Percentiles rank a stretch among this genome's conserved stretches.
phyloP scores from a whole-genome alignment of 2,888 invertebrate genomes.

The Scrobipalpa atriplicella region DNA sequence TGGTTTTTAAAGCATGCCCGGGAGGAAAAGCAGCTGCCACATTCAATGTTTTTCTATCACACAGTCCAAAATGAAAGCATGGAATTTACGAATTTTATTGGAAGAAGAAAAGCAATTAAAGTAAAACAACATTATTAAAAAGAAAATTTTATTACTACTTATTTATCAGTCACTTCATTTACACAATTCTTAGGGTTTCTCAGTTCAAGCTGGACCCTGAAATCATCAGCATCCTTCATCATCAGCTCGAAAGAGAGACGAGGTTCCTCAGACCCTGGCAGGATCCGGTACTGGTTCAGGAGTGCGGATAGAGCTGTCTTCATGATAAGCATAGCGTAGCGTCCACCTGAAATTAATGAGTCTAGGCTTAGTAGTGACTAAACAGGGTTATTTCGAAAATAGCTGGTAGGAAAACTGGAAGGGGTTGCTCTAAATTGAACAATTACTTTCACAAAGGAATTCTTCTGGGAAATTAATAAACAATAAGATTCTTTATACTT shows the following conservation, averaged over 20 bases:
- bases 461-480: too few species aligned
- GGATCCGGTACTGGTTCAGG: slow-evolving; percentile 42
- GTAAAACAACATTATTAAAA: background rate
- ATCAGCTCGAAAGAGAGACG: slow-evolving; percentile 52
- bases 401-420: too few species aligned
- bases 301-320: slow-evolving; percentile 47
- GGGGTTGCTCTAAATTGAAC: too few species aligned
- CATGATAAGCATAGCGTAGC: slow-evolving; percentile 55
- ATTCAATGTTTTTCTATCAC: too few species aligned
- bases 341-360: slow-evolving; percentile 43
- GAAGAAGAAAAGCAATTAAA: background rate
- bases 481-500: too few species aligned
- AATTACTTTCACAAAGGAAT: too few species aligned
- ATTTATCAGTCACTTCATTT: background rate
- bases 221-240: slow-evolving; percentile 56
- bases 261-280: slow-evolving; percentile 35
- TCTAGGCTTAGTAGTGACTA: background rate
- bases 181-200: background rate
- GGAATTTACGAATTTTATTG: too few species aligned
- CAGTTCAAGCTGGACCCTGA: slow-evolving; percentile 45
- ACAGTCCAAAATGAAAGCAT: too few species aligned
- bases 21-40: too few species aligned
- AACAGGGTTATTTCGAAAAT: too few species aligned
- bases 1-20: too few species aligned
- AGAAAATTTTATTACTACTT: background rate